Evolutionary conservation across 2,888 invertebrate genomes (phyloP), one percentile per base, ranked within the genome.

Genomic region (Drosophila antonietae): DNA sequence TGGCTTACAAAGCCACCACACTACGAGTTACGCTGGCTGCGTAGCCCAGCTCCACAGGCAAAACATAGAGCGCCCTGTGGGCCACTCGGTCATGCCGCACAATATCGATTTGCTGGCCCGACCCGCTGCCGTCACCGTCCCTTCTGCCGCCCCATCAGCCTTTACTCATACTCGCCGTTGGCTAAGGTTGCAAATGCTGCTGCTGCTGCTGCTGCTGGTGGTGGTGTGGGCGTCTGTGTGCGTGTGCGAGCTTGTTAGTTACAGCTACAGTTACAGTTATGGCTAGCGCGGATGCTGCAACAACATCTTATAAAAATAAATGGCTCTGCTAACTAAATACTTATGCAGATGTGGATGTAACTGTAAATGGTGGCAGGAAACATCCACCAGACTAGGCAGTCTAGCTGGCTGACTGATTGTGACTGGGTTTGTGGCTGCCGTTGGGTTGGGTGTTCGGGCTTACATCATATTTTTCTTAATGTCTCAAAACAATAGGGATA

Each of bases 21-120:
- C 64, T 39, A 43, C 8, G 46, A 18, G 47, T 44, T 2, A 23
- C 33, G 43, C 37, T 39, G 49, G 39, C 28, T 49, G 62, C 49
- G 60, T 55, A 62, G 67, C 35, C 56, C 56, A 59, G 51, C 62
- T 75, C 58, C 71, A 68, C 72, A 72, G 77, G 78, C 74, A 79
- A 77, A 84, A 87, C 84, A 69, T 69, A 58, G 52, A 72, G 69
- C 73, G 80, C 75, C 80, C 75, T 84, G 85, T 84, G 85, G 83
- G 87, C 87, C 83, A 89, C 80, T 89, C 83, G 87, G 87, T 89
- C 89, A 81, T 73, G 85, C 87, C 89, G 88, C 89, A 89, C 76
- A 85, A 75, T 87, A 87, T 87, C 89, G 87, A 87, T 87, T 87
- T 89, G 72, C 81, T 68, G 71, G 56, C 51, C 51, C 41, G 28